Evolutionary conservation across 2,113 vertebrate species (phyloP).

Genomic region (Myodes glareolus): DNA sequence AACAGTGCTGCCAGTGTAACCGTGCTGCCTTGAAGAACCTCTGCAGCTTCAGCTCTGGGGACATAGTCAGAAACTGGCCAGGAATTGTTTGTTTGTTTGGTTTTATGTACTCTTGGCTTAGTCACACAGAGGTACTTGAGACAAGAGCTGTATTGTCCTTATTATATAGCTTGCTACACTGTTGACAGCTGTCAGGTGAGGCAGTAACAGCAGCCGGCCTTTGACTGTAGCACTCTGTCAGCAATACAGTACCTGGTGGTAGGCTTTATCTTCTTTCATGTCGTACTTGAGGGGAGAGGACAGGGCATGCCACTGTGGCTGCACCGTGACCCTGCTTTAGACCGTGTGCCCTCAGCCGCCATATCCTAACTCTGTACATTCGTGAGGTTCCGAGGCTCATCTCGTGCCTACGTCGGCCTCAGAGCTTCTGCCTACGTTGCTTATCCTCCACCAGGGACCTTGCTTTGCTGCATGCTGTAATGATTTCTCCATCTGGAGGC

Average conservation of each 20-base stretch:
- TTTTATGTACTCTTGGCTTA: background rate
- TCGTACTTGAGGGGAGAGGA: background rate
- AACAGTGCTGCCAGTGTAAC: background rate
- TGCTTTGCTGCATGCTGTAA: background rate
- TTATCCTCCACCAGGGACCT: background rate
- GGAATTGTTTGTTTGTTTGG: background rate
- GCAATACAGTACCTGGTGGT: background rate
- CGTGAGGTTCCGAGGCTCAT: background rate
- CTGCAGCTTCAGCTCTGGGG: background rate
- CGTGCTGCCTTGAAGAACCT: background rate
- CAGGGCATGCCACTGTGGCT: background rate
- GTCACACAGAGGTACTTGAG: background rate
- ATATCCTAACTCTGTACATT: background rate
- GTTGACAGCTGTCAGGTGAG: conserved; percentile 8
- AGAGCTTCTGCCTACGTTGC: background rate
- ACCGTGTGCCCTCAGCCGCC: background rate
- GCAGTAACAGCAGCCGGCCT: background rate
- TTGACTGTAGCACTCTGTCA: background rate
- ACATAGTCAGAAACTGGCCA: background rate
- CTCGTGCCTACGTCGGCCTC: background rate
- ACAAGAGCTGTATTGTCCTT: background rate
- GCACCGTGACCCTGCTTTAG: conserved; percentile 12
- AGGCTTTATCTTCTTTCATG: background rate
- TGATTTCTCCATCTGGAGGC: conserved; percentile 9
- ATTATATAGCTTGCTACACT: background rate